Base-by-base conservation (phyloP, 2,113 vertebrate species). In the Riparia riparia region DNA sequence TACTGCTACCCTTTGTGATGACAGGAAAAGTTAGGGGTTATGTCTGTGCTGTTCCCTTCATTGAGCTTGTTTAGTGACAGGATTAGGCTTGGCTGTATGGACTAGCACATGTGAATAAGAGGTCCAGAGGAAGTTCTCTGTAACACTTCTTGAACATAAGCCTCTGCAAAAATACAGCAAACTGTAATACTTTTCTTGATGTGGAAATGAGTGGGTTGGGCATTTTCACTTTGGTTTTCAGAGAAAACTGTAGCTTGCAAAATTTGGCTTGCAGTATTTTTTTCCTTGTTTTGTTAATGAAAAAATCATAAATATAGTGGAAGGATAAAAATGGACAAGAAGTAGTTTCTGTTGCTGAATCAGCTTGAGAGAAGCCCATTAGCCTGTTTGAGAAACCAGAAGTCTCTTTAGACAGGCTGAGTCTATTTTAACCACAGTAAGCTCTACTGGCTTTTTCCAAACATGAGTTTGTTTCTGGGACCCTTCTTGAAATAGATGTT, bases 331-430 rank as follows among this genome's bases (percentile, higher is more conserved):
- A 91, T 28, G 42, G 63, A 73, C 60, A 83, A 63, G 45, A 80
- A 93, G 34, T 18, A 47, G 58, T n/a, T 88, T 83, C 34, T 93
- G 66, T 32, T 88, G 87, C 79, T 80, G 79, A 90, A 80, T 92
- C 58, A 86, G 60, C 80, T 64, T 64, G 69, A 79, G 79, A 84
- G 18, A 84, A 94, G 68, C 78, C 64, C 14, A 13, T 81, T 21
- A 51, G 47, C 28, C 32, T 9, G 0, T 74, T 12, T 56, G 70
- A 74, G 51, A 83, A 92, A 74, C 41, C 42, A 66, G 51, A 66
- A 44, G 13, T 77, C 47, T 88, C 45, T 69, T 71, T 9, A 58
- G 47, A n/a, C 29, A 50, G 39, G 39, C 57, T 61, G 44, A 56
- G 24, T 73, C 51, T 10, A 0, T 49, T 90, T 44, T 81, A 83